These are phyloP conservation scores for Elmis aenea DNA, from an alignment of 2,888 invertebrate genomes.

Conservation along the genomic window DNA sequence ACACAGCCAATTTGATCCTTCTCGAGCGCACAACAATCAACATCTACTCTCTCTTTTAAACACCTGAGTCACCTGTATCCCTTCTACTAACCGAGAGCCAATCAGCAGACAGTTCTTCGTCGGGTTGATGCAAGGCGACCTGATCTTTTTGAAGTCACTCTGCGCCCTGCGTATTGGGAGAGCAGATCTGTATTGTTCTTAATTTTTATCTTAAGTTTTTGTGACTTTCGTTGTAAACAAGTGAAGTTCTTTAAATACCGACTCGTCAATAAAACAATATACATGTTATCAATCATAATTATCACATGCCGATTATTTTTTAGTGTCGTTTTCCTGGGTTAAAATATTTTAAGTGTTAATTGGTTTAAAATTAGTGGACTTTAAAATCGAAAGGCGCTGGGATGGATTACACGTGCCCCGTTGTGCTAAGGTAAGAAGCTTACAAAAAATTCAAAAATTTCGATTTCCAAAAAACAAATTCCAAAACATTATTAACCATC, in stretches of 20 bases:
- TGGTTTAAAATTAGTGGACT: slow-evolving; percentile 7
- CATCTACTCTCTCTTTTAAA: slow-evolving; percentile 21
- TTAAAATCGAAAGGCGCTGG: slow-evolving; percentile 11
- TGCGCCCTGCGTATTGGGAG: slow-evolving; percentile 29
- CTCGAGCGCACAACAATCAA: slow-evolving; percentile 12
- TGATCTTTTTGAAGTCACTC: slow-evolving; percentile 40
- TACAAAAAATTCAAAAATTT: too few relatives aligned
- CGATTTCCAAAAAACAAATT: too few relatives aligned
- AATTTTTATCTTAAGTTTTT: too few relatives aligned
- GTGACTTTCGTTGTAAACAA: too few relatives aligned
- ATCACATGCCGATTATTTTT: too few relatives aligned
- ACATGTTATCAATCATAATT: too few relatives aligned
- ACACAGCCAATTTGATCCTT: slow-evolving; percentile 15
- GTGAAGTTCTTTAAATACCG: too few relatives aligned
- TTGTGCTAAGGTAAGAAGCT: slow-evolving; percentile 14
- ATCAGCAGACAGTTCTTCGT: slow-evolving; percentile 27
- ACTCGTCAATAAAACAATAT: too few relatives aligned
- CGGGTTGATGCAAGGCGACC: slow-evolving; percentile 33
- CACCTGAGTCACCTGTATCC: slow-evolving; percentile 37
- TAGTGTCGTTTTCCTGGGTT: background rate
- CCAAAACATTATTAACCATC: too few relatives aligned
- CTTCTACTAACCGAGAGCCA: slow-evolving; percentile 34
- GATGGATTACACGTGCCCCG: slow-evolving; percentile 17
- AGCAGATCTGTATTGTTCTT: slow-evolving; percentile 21
- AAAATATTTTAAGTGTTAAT: slow-evolving; percentile 6